Base-by-base conservation (phyloP, 2,888 invertebrate genomes). In the Zaprionus lineosus region DNA sequence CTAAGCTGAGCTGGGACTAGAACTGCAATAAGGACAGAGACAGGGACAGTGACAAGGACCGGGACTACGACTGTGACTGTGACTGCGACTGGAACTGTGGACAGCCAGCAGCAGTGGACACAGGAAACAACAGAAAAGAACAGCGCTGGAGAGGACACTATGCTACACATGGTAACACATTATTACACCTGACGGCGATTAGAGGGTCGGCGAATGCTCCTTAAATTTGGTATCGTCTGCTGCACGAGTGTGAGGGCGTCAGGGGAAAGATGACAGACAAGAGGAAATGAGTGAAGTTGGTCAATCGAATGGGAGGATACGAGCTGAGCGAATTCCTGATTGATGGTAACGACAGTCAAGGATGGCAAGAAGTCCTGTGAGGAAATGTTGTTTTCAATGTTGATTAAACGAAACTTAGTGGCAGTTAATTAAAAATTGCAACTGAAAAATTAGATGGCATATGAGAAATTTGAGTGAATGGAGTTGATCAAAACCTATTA, bases 171-270 rank as follows among this genome's bases (percentile, higher is more conserved):
- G 39, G 53, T 29, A 57, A 46, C 67, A 67, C 71, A 83, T 83
- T 79, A 83, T 74, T 63, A 59, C 76, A 83, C 83, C 79, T 76
- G 71, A 51, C 58, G 52, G 70, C 70, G 60, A 75, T 78, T 75
- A 69, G 70, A 52, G 40, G 43, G 59, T 37, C 33, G 43, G 14
- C 8, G 52, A n/a, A 24, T 29, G 56, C 61, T 51, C 56, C 69
- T 66, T 56, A 77, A 69, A 73, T 59, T n/a, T n/a, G 56, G 57
- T 21, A 19, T 31, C 51, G 44, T 26, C 50, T 53, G 53, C 48
- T n/a, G 21, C 8, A 14, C 11, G 12, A 28, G 39, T 12, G 12
- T 19, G 19, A 19, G 19, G n/a, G n/a, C n/a, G n/a, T n/a, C n/a
- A n/a, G n/a, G n/a, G n/a, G n/a, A n/a, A n/a, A n/a, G n/a, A n/a